A percentile compares a stretch with the other conserved stretches of the same genome.
phyloP scores from a whole-genome alignment of 2,113 vertebrate species.

The Gila orcuttii region DNA sequence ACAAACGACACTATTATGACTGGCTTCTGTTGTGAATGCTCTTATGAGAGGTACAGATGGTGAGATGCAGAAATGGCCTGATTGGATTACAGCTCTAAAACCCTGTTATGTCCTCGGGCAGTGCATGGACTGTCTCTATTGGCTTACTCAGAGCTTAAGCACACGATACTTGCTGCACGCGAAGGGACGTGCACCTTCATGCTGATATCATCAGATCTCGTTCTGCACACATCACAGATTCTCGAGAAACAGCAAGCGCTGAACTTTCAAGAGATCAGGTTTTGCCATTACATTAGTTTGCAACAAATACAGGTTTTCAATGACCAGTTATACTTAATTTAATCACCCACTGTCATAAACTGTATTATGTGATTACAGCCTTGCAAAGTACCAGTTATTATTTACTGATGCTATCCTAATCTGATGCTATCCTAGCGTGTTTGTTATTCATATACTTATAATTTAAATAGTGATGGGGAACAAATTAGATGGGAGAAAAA shows the following conservation, averaged over 20 bases:
- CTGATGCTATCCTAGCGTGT: too few species aligned
- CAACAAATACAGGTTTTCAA: neutral
- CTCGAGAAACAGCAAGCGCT: conserved; percentile 3
- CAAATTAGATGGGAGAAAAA: neutral
- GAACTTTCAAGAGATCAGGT: conserved; percentile 57
- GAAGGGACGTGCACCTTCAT: neutral
- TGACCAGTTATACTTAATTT: neutral
- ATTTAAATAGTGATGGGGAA: neutral
- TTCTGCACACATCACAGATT: conserved; percentile 2
- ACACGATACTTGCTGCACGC: conserved; percentile 28
- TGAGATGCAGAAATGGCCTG: conserved; percentile 62
- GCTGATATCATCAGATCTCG: conserved; percentile 15
- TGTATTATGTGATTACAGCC: neutral
- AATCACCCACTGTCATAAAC: neutral
- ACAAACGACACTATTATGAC: neutral
- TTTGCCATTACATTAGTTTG: neutral
- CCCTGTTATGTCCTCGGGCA: conserved; percentile 43
- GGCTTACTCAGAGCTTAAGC: conserved; percentile 49
- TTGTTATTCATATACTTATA: too few species aligned
- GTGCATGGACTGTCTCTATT: conserved; percentile 1
- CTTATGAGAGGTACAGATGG: conserved; percentile 29
- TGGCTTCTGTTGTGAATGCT: conserved; percentile 26
- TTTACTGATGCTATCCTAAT: neutral
- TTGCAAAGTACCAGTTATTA: neutral
- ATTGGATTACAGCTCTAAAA: conserved; percentile 71